These are phyloP conservation scores for Callyntrura guangdongensis DNA, from an alignment of 2,888 invertebrate species.

Conservation along the genomic window DNA sequence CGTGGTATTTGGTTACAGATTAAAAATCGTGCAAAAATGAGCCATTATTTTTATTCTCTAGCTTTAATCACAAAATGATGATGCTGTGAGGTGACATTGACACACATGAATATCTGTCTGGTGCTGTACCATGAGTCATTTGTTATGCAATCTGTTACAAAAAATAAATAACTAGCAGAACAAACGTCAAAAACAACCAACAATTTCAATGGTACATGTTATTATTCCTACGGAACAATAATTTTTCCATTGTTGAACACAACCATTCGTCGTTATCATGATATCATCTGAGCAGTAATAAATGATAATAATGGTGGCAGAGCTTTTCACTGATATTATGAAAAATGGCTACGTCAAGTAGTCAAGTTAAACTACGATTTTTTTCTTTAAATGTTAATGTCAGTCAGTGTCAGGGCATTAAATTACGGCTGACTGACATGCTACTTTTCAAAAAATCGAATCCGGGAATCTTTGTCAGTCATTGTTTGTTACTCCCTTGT, in stretches of 20 bases:
- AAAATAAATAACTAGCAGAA: neutral
- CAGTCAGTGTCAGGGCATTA: neutral
- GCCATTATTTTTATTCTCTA: neutral
- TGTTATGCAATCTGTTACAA: slow-evolving; percentile 13
- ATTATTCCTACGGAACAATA: too few relatives aligned
- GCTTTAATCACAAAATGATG: neutral
- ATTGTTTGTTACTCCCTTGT: neutral
- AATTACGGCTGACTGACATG: neutral
- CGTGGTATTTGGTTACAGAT: neutral
- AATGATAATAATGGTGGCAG: too few relatives aligned
- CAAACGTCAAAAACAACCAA: neutral
- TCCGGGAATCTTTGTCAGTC: too few relatives aligned
- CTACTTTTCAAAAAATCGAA: too few relatives aligned
- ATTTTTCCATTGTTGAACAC: neutral
- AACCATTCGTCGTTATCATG: neutral
- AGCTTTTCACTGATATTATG: too few relatives aligned
- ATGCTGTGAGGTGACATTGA: slow-evolving; percentile 12
- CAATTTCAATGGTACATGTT: too few relatives aligned
- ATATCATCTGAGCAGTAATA: too few relatives aligned
- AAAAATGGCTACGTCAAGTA: neutral
- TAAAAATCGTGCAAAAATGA: neutral
- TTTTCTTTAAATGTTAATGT: neutral
- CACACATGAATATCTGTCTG: slow-evolving; percentile 7
- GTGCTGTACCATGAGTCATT: neutral
- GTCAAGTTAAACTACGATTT: too few relatives aligned